These are phyloP conservation scores for Pycnonotus jocosus DNA, from an alignment of 2,113 vertebrate genomes.

Conservation along the genomic window DNA sequence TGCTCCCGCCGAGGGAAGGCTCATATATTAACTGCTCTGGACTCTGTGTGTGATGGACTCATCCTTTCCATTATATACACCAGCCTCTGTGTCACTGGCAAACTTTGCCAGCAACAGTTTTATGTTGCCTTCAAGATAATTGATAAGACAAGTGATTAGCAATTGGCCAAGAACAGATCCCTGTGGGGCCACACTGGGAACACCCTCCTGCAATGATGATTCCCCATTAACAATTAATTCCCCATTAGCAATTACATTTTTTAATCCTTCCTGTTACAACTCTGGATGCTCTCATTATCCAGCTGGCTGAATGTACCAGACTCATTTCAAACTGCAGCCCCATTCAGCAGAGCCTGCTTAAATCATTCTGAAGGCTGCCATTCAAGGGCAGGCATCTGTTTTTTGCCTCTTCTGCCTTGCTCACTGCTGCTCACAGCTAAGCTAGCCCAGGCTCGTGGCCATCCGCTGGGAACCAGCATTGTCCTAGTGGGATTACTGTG, in stretches of 20 bases:
- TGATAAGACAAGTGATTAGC: conserved; percentile 4
- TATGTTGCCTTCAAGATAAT: conserved; percentile 39
- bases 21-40: background rate
- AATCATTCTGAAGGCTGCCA: background rate
- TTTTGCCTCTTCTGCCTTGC: background rate
- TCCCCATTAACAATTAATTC: conserved; percentile 47
- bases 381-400: background rate
- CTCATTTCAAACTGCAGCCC: background rate
- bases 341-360: background rate
- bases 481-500: background rate
- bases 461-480: background rate
- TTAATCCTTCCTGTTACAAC: conserved; percentile 22
- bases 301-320: background rate
- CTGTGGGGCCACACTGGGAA: background rate
- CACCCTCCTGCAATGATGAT: conserved; percentile 33
- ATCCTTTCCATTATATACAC: background rate
- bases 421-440: background rate
- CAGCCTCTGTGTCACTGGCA: background rate
- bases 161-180: conserved; percentile 1
- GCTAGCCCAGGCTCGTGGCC: fast-evolving
- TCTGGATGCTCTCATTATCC: conserved; percentile 10
- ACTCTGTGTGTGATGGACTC: background rate
- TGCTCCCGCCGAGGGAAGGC: background rate
- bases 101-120: conserved; percentile 29
- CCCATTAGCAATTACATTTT: conserved; percentile 41